These are phyloP conservation scores for Troilus luridus DNA, from an alignment of 2,888 invertebrate species.

Conservation along the genomic window DNA sequence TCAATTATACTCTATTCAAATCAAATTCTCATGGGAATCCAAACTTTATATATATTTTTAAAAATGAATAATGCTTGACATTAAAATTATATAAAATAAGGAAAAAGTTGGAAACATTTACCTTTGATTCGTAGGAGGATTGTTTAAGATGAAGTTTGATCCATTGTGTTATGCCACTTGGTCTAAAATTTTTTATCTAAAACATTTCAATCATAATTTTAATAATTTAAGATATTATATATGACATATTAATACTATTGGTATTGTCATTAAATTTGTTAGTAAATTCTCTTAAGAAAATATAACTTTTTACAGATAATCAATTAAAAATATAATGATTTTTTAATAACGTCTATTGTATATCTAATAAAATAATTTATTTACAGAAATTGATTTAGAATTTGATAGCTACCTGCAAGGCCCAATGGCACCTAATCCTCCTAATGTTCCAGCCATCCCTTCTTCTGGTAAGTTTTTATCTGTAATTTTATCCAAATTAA, in stretches of 20 bases:
- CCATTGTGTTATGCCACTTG: neutral
- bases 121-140: neutral
- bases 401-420: conserved; percentile 80
- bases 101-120: neutral
- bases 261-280: neutral
- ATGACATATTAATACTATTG: neutral
- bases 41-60: too few species aligned
- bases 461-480: conserved; percentile 64
- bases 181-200: neutral
- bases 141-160: neutral
- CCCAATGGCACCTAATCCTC: conserved; percentile 68
- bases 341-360: neutral
- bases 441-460: conserved; percentile 65
- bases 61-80: too few species aligned
- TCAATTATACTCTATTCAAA: too few species aligned
- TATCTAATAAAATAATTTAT: neutral
- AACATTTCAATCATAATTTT: neutral
- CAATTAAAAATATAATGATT: too few species aligned
- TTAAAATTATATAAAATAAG: neutral
- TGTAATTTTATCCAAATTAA: neutral
- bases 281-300: neutral
- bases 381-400: conserved; percentile 78
- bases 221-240: neutral
- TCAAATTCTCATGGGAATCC: too few species aligned
- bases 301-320: neutral